These are phyloP conservation scores for Acronicta psi DNA, from an alignment of 2,888 invertebrate species.

Conservation along the genomic window DNA sequence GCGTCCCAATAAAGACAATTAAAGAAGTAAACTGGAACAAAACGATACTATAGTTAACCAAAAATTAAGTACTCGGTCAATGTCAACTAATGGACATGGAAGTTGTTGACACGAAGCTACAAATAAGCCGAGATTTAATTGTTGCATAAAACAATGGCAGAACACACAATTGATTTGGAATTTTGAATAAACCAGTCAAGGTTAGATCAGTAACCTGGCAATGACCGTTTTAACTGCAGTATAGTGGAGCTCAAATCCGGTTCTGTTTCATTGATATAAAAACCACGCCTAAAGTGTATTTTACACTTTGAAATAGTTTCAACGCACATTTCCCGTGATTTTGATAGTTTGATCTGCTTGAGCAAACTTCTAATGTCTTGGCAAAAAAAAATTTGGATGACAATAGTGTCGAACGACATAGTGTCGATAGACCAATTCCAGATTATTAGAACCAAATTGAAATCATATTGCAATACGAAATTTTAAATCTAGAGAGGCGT, in stretches of 20 bases:
- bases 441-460: background rate
- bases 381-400: background rate
- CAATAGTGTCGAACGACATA: no score
- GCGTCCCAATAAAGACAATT: conserved; percentile 19
- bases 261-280: conserved; percentile 53
- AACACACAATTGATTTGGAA: conserved; percentile 60
- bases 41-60: background rate
- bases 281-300: conserved; percentile 21
- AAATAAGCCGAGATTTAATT: conserved; percentile 53
- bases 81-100: conserved; percentile 17
- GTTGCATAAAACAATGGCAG: conserved; percentile 64
- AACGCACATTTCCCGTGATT: background rate
- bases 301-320: background rate
- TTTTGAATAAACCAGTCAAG: conserved; percentile 57
- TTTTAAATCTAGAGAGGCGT: conserved; percentile 14
- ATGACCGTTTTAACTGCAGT: conserved; percentile 60
- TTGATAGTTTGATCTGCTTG: no score
- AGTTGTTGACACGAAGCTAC: conserved; percentile 15
- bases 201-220: conserved; percentile 61
- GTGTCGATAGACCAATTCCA: background rate
- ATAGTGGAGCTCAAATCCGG: conserved; percentile 54
- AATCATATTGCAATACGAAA: conserved; percentile 2
- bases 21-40: conserved; percentile 5
- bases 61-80: conserved; percentile 34
- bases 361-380: no score